Evolutionary conservation across 1,140 invertebrate species (phyloP).

Genomic region (Drosophila sulfurigaster): DNA sequence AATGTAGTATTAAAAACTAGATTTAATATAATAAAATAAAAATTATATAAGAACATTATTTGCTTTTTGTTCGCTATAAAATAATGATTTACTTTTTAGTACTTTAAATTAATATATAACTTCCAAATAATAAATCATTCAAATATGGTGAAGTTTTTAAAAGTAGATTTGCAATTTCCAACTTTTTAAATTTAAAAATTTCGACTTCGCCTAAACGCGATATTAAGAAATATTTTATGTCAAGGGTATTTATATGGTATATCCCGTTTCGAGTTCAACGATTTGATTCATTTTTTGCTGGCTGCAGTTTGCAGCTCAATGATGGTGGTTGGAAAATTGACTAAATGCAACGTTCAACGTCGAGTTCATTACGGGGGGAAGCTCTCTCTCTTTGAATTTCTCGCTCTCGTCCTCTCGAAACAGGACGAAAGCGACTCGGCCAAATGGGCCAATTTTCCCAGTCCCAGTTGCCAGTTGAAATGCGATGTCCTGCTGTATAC

Average conservation of each 20-base stretch:
- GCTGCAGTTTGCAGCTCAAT: conserved; percentile 32
- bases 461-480: conserved; percentile 34
- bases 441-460: conserved; percentile 70
- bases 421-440: conserved; percentile 10
- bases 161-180: too few relatives aligned
- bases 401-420: too few relatives aligned
- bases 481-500: background rate
- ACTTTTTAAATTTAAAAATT: too few relatives aligned
- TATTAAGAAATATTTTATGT: background rate
- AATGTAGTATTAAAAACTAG: too few relatives aligned
- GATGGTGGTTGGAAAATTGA: conserved; percentile 72
- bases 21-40: too few relatives aligned
- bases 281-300: conserved; percentile 21
- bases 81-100: too few relatives aligned
- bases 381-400: background rate
- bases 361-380: conserved; percentile 55
- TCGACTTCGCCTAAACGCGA: too few relatives aligned
- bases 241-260: conserved; percentile 7
- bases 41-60: too few relatives aligned
- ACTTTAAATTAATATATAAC: too few relatives aligned
- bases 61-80: too few relatives aligned
- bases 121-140: too few relatives aligned
- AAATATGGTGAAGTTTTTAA: too few relatives aligned
- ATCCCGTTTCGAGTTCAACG: background rate
- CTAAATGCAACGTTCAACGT: conserved; percentile 69